phyloP scores from a whole-genome alignment of 2,113 vertebrate genomes.

The Tympanuchus pallidicinctus region DNA sequence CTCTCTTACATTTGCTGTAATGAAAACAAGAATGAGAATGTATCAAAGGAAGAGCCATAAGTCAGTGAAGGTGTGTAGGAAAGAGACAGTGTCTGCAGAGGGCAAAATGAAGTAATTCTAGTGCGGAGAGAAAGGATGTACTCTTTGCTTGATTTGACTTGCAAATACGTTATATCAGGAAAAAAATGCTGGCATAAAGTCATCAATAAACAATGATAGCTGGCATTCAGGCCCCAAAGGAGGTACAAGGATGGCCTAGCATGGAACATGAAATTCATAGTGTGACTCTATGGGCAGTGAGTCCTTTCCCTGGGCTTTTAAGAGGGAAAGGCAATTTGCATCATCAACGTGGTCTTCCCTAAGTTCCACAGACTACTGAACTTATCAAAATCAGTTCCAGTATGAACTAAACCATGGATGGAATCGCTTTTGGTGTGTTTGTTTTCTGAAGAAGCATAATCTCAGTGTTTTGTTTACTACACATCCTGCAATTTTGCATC shows the following conservation, averaged over 20 bases:
- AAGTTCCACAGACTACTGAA: neutral
- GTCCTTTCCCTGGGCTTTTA: neutral
- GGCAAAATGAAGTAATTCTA: neutral
- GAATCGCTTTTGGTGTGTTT: neutral
- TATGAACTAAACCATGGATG: neutral
- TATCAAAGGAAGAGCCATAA: neutral
- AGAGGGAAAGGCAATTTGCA: neutral
- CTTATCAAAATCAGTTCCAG: neutral
- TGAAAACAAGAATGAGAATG: neutral
- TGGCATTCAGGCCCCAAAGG: neutral
- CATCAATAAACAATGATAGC: conserved; percentile 28
- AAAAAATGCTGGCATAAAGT: conserved; percentile 13
- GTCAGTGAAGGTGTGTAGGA: neutral
- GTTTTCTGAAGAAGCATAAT: neutral
- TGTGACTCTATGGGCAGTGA: neutral
- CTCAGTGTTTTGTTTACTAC: neutral
- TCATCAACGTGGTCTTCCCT: neutral
- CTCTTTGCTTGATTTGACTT: neutral
- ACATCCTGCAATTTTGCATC: neutral
- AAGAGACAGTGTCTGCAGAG: neutral
- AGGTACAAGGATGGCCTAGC: neutral
- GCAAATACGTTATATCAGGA: neutral
- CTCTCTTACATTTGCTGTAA: neutral
- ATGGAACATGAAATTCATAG: neutral
- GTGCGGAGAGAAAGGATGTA: neutral